Evolutionary conservation across 2,797 vertebrate species (phyloP).

Genomic region (Myotis findleyi): DNA sequence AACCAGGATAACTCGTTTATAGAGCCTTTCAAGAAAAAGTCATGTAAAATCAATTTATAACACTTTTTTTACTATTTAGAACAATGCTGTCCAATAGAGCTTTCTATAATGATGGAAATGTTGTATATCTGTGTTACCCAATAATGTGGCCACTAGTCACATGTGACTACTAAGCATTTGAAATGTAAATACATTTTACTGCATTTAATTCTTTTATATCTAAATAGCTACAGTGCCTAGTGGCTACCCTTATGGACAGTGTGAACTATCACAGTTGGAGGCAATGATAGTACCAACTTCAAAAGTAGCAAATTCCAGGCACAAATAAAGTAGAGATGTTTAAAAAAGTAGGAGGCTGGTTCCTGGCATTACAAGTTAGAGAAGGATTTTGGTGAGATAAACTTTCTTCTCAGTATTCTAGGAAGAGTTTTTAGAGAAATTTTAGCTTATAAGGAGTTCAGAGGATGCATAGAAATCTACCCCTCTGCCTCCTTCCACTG

Average conservation of each 20-base stretch:
- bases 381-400: not conserved
- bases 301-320: not conserved
- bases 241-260: not conserved
- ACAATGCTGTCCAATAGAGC: not conserved
- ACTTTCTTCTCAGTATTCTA: not conserved
- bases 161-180: not conserved
- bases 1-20: not conserved
- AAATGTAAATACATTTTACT: not conserved
- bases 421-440: conserved; percentile 11
- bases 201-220: conserved; percentile 17
- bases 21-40: not conserved
- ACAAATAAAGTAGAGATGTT: not conserved
- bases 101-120: conserved; percentile 1
- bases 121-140: not conserved
- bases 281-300: not conserved
- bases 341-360: not conserved
- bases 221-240: not conserved
- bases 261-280: not conserved
- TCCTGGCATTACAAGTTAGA: not conserved
- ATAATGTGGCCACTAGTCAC: not conserved
- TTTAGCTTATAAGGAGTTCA: not conserved
- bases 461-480: not conserved
- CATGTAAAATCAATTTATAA: not conserved
- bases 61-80: not conserved
- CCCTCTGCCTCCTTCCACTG: not conserved